Percentiles rank a stretch among this genome's conserved stretches.
phyloP scores from a whole-genome alignment of 2,113 vertebrate species.

The Ceyx melanurus region DNA sequence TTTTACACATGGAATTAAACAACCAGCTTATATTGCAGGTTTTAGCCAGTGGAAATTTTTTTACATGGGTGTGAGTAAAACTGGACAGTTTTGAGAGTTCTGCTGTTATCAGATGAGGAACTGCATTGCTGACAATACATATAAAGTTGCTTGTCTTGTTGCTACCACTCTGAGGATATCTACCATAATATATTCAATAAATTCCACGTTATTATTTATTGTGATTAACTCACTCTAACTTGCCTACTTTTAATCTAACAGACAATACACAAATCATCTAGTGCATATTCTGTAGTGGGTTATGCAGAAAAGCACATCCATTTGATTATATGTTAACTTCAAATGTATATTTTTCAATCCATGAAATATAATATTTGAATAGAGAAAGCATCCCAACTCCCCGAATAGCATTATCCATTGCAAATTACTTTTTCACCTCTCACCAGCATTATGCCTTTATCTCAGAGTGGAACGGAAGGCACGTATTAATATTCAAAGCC shows the following conservation, averaged over 20 bases:
- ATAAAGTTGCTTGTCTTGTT: background rate
- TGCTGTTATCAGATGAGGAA: background rate
- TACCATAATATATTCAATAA: background rate
- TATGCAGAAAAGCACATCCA: background rate
- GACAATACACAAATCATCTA: background rate
- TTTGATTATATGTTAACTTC: background rate
- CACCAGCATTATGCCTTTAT: background rate
- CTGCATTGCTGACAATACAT: background rate
- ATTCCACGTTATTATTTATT: conserved; percentile 12
- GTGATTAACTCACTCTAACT: background rate
- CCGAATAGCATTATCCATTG: conserved; percentile 22
- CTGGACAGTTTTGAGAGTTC: background rate
- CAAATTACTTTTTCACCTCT: conserved; percentile 42
- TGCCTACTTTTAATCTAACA: background rate
- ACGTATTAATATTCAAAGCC: conserved; percentile 50
- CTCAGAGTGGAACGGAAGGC: conserved; percentile 8
- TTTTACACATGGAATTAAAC: background rate
- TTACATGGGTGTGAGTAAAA: background rate
- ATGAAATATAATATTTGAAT: conserved; percentile 20
- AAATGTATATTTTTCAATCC: conserved; percentile 24
- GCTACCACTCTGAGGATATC: background rate
- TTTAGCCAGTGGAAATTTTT: background rate
- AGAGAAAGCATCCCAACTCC: background rate
- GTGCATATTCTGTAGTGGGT: background rate
- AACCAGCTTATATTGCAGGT: background rate